Base-by-base conservation (phyloP, 2,113 vertebrate species). In the Himantopus leucocephalus region DNA sequence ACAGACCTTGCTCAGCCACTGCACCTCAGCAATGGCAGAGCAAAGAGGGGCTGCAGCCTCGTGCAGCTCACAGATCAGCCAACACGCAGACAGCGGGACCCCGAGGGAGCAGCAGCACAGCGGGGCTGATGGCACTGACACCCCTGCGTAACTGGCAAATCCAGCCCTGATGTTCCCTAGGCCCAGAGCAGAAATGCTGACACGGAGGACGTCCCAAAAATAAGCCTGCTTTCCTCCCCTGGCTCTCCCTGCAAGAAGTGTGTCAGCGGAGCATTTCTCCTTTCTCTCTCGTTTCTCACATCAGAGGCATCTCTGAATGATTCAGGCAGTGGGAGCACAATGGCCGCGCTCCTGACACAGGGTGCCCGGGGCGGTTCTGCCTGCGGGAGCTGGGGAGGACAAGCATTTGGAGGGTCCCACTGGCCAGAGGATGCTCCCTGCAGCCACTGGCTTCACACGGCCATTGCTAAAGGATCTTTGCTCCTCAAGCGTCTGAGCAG, bases 391-490 rank as follows among this genome's bases (percentile, higher is more conserved):
- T 41, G 35, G 21, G 19, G 22, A 84, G 34, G 43, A 80, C 35
- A n/a, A 56, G 29, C 12, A 22, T 35, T 45, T 5, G 0, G 56
- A n/a, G 18, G 8, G 8, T 12, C 34, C 60, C 37, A 30, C 5
- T 0, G 2, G 23, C 37, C 50, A 50, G 24, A 77, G 29, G 52
- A 41, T 20, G 45, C n/a, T 92, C 39, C 34, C 35, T 1, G 2
- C 0, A 1, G 37, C 74, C 0, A 0, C 39, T 62, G 71, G 29
- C 52, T 73, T 59, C 1, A 0, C n/a, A 74, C 0, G 1, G 39
- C 16, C 64, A 8, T 27, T 88, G 35, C 43, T 76, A 18, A 71
- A 71, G 9, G n/a, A 41, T 53, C 18, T 74, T 27, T 62, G 47
- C 18, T 55, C 47, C 35, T 66, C 73, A 37, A 37, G 12, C 17